phyloP scores from a whole-genome alignment of 2,888 invertebrate species.

The Frankliniella intonsa region DNA sequence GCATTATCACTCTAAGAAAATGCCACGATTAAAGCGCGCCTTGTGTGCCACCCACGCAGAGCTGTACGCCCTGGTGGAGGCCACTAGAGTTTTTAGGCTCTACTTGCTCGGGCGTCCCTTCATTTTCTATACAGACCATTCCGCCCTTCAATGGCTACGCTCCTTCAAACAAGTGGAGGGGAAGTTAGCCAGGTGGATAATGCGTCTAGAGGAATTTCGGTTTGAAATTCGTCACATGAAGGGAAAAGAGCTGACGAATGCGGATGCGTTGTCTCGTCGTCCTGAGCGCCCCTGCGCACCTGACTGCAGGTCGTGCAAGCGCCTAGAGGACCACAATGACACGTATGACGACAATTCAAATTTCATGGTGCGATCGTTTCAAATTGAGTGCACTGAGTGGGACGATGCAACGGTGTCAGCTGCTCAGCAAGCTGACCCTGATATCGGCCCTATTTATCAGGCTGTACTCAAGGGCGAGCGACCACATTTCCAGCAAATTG shows the following conservation, averaged over 20 bases:
- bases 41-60: neutral
- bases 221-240: neutral
- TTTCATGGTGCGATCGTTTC: too few species aligned
- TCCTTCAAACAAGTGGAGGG: neutral
- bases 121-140: neutral
- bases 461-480: too few species aligned
- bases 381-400: too few species aligned
- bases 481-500: too few species aligned
- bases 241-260: neutral
- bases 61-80: neutral
- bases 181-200: neutral
- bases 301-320: neutral
- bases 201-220: neutral
- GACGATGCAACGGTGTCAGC: too few species aligned
- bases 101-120: neutral
- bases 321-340: neutral
- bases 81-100: neutral
- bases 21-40: neutral
- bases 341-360: too few species aligned
- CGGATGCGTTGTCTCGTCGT: neutral
- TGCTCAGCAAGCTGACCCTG: too few species aligned
- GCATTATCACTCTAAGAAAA: neutral
- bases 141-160: neutral
- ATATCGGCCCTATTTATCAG: too few species aligned
- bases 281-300: neutral